These are phyloP conservation scores for Poicephalus meyeri DNA, from an alignment of 2,113 vertebrate genomes.

Conservation along the genomic window DNA sequence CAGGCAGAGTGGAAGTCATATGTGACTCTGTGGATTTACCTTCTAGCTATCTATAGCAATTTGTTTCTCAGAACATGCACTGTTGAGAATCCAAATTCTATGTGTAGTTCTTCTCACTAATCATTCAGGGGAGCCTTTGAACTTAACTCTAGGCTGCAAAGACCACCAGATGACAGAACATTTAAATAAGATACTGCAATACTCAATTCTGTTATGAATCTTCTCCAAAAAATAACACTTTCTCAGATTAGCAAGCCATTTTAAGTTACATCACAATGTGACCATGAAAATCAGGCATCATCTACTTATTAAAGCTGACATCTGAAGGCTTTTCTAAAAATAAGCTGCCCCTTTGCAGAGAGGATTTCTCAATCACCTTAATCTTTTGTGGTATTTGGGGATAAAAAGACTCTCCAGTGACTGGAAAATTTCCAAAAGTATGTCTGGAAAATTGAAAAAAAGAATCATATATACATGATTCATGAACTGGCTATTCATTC, in stretches of 20 bases:
- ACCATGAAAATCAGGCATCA: not conserved
- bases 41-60: not conserved
- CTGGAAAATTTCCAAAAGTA: slow-evolving; percentile 34
- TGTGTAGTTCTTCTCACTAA: not conserved
- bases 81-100: not conserved
- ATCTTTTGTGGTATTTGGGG: slow-evolving; percentile 29
- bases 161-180: not conserved
- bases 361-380: slow-evolving; percentile 49
- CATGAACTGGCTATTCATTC: not conserved
- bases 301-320: slow-evolving; percentile 27
- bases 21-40: not conserved
- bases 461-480: not conserved
- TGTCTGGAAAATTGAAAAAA: not conserved
- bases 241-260: not conserved
- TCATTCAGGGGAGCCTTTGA: not conserved
- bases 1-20: not conserved
- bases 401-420: not conserved
- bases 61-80: not conserved
- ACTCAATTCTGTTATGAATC: not conserved
- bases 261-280: not conserved
- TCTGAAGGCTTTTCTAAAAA: slow-evolving; percentile 37
- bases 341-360: slow-evolving; percentile 7
- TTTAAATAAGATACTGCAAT: not conserved
- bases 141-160: not conserved
- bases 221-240: not conserved